Percentiles rank a stretch among this genome's conserved stretches.
Conservation (phyloP, 2,113 vertebrate species). For the Collichthys lucidus region DNA sequence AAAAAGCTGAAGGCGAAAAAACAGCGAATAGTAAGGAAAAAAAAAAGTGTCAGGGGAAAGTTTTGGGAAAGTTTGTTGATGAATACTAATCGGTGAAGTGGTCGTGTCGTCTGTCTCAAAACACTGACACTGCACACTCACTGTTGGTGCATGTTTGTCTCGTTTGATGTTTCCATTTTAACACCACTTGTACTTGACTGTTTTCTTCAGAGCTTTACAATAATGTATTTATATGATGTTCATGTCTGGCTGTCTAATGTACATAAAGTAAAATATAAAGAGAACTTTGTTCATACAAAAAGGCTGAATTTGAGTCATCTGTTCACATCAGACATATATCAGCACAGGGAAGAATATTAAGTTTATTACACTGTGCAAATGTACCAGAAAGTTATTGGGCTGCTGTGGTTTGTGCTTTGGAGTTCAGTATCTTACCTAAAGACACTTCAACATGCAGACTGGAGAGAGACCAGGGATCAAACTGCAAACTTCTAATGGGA, state of each 20-base stretch:
- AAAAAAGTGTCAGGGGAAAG: too few species aligned
- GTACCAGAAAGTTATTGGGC: too few species aligned
- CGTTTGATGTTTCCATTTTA: neutral
- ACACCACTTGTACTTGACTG: conserved; percentile 3
- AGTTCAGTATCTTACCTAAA: too few species aligned
- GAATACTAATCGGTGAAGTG: neutral
- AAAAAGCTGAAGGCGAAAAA: neutral
- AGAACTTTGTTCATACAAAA: conserved; percentile 20
- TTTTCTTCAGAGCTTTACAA: conserved; percentile 31
- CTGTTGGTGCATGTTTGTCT: conserved; percentile 5
- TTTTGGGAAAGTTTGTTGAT: neutral
- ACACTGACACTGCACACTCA: neutral
- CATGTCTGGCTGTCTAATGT: conserved; percentile 37
- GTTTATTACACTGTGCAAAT: too few species aligned
- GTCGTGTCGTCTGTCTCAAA: neutral
- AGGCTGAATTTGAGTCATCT: neutral
- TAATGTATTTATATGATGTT: conserved; percentile 32
- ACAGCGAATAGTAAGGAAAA: too few species aligned
- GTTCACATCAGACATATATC: neutral
- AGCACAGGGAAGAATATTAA: too few species aligned
- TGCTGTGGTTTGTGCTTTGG: too few species aligned
- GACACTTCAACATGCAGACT: too few species aligned
- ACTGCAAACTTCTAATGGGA: too few species aligned
- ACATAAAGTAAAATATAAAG: conserved; percentile 25
- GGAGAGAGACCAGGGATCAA: too few species aligned